These are phyloP conservation scores for Chionoecetes opilio DNA, from an alignment of 1,140 invertebrate species.

Conservation along the genomic window DNA sequence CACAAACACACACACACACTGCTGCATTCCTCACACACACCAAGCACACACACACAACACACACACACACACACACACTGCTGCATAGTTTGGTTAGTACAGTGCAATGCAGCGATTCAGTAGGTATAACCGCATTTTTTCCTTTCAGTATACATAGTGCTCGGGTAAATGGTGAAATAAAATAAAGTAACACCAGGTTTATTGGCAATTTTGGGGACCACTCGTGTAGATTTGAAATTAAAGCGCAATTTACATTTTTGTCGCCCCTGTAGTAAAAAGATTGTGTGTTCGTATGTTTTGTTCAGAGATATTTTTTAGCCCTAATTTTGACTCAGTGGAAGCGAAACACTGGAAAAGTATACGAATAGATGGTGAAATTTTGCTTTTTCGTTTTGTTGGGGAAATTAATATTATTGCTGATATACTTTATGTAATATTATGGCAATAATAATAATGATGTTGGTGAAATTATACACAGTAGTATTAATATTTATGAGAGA, in stretches of 20 bases:
- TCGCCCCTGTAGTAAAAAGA: not conserved
- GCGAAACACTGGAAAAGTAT: not conserved
- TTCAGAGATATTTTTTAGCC: not conserved
- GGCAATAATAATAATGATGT: too few relatives aligned
- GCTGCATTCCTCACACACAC: too few relatives aligned
- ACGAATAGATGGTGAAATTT: too few relatives aligned
- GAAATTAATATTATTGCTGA: too few relatives aligned
- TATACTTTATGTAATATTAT: too few relatives aligned
- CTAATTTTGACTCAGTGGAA: not conserved
- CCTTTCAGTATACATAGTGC: not conserved
- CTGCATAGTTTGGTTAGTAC: too few relatives aligned
- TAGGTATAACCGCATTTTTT: not conserved
- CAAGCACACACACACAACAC: too few relatives aligned
- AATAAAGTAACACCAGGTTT: slow-evolving; percentile 21
- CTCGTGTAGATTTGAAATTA: not conserved
- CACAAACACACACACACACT: too few relatives aligned
- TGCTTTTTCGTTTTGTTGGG: too few relatives aligned
- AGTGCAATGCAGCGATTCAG: not conserved
- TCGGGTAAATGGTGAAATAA: not conserved
- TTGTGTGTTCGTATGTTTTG: not conserved
- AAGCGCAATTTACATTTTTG: not conserved
- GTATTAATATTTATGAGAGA: too few relatives aligned
- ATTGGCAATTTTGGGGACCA: slow-evolving; percentile 19
- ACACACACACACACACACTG: slow-evolving; percentile 7
- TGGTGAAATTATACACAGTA: too few relatives aligned